A percentile compares a stretch with the other conserved stretches of the same genome.
Conservation (phyloP, 2,797 vertebrate genomes). For the Hippoglossus hippoglossus region DNA sequence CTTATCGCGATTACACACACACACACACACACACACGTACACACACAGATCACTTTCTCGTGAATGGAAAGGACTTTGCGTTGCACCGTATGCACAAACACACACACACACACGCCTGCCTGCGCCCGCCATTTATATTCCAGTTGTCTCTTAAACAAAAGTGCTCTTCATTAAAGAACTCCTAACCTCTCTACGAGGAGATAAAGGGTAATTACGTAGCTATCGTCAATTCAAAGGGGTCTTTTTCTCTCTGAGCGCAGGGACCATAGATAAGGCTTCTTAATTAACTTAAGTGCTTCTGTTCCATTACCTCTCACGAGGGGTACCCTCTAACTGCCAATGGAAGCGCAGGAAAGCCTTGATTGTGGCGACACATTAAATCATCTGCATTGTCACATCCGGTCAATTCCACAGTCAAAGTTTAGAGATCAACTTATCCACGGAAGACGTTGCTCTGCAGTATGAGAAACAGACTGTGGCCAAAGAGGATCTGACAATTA, state of each 20-base stretch:
- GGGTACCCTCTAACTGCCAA: slow-evolving; percentile 64
- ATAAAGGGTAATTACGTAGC: slow-evolving; percentile 81
- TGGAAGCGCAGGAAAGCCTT: slow-evolving; percentile 61
- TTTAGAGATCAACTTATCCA: slow-evolving; percentile 56
- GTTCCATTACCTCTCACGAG: slow-evolving; percentile 75
- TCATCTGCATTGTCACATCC: slow-evolving; percentile 68
- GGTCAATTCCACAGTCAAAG: slow-evolving; percentile 63
- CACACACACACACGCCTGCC: slow-evolving; percentile 9
- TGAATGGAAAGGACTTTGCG: not conserved
- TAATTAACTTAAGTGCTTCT: slow-evolving; percentile 83
- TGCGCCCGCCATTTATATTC: slow-evolving; percentile 48
- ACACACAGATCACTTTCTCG: not conserved
- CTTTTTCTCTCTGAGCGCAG: slow-evolving; percentile 62
- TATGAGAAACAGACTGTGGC: not conserved
- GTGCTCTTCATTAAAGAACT: slow-evolving; percentile 74
- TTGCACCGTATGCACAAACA: slow-evolving; percentile 2
- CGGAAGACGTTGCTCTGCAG: slow-evolving; percentile 27
- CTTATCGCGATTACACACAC: not conserved
- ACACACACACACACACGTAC: slow-evolving; percentile 10
- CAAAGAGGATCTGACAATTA: slow-evolving; percentile 21
- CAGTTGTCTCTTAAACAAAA: slow-evolving; percentile 68
- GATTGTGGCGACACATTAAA: slow-evolving; percentile 69
- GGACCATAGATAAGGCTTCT: slow-evolving; percentile 77
- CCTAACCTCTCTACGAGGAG: slow-evolving; percentile 63
- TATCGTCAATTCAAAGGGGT: slow-evolving; percentile 75